Evolutionary conservation across 2,888 invertebrate genomes (phyloP).

Genomic region (Panorpa germanica): DNA sequence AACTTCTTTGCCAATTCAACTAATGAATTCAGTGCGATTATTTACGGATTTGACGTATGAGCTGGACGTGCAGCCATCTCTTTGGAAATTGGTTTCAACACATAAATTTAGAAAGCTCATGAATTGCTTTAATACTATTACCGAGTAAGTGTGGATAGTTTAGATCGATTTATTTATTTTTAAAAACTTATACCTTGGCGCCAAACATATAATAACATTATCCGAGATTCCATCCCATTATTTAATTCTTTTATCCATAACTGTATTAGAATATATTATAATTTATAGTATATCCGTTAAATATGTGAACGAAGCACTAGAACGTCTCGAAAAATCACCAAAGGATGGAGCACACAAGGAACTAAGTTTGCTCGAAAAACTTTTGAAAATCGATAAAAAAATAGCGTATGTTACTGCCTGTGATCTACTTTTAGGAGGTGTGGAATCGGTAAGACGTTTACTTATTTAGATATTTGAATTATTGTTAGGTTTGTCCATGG

Average conservation of each 20-base stretch:
- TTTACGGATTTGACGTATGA: conserved; percentile 16
- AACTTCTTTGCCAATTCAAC: conserved; percentile 2
- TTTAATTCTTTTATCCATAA: no score
- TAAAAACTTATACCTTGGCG: no score
- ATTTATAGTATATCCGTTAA: conserved; percentile 17
- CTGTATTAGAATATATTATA: conserved; percentile 2
- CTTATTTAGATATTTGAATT: no score
- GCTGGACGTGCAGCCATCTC: conserved; percentile 17
- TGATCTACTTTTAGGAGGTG: conserved; percentile 42
- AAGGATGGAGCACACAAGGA: conserved; percentile 25
- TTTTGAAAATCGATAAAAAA: conserved; percentile 32
- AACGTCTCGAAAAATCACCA: conserved; percentile 9
- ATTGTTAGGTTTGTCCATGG: no score
- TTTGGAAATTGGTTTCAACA: conserved; percentile 17
- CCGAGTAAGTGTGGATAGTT: conserved; percentile 23
- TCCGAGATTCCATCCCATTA: no score
- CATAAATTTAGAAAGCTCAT: conserved; percentile 17
- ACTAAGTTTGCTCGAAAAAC: conserved; percentile 35
- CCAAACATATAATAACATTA: no score
- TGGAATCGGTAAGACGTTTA: conserved; percentile 41
- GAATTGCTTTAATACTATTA: conserved; percentile 20
- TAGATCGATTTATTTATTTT: no score
- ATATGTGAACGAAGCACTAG: conserved; percentile 17
- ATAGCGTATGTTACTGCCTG: conserved; percentile 38
- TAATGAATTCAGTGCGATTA: no score